Evolutionary conservation across 2,113 vertebrate species (phyloP).

Genomic region (Peucedramus taeniatus): DNA sequence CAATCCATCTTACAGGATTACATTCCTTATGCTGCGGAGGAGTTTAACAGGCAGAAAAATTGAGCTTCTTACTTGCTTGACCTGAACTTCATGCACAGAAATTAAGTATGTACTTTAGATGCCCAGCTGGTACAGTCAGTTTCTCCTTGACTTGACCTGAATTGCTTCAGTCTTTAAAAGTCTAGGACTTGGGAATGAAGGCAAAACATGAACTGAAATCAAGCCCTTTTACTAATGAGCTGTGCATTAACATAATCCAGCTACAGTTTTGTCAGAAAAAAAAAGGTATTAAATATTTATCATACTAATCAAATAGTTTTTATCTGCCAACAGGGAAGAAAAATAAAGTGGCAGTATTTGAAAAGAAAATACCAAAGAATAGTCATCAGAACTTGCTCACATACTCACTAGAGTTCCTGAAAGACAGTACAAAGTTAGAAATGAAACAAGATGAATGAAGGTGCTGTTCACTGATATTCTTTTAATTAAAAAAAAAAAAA

Average conservation of each 20-base stretch:
- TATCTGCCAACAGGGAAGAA: neutral
- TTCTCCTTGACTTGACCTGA: neutral
- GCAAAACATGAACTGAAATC: neutral
- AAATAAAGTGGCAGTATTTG: neutral
- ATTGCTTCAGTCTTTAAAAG: neutral
- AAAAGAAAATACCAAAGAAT: neutral
- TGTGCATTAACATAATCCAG: neutral
- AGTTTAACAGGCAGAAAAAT: neutral
- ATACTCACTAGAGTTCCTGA: neutral
- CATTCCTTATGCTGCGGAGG: neutral
- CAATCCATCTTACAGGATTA: neutral
- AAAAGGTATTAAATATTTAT: neutral
- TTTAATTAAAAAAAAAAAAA: neutral
- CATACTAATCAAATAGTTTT: neutral
- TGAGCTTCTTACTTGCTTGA: neutral
- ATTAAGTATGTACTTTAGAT: neutral
- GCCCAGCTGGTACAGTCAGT: neutral
- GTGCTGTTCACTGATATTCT: neutral
- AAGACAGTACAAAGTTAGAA: neutral
- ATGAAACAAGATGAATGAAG: neutral
- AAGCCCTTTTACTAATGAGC: neutral
- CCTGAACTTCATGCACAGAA: neutral
- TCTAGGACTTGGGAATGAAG: neutral
- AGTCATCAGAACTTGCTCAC: neutral
- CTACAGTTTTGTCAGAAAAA: neutral